Conservation (phyloP, 2,888 invertebrate genomes). For the Xanthia icteritia region DNA sequence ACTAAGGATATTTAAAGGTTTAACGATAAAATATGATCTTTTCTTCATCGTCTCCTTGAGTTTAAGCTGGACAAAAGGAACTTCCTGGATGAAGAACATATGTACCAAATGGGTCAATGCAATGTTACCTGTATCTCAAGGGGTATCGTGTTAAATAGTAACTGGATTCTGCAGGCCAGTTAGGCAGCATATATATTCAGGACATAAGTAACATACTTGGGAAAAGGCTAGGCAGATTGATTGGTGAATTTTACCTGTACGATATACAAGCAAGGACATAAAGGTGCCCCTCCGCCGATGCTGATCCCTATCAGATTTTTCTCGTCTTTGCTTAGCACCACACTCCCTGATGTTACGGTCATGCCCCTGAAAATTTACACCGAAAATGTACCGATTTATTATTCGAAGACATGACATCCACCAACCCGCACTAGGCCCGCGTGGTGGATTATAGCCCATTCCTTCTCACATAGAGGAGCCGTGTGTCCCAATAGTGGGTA, state of each 20-base stretch:
- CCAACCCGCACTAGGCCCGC: too few relatives aligned
- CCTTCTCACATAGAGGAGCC: not conserved
- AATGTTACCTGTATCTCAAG: too few relatives aligned
- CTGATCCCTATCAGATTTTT: conserved; percentile 99
- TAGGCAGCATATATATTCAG: too few relatives aligned
- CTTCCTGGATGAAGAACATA: not conserved
- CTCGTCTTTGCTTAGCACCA: conserved; percentile 97
- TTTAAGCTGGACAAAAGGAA: not conserved
- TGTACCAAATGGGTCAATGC: too few relatives aligned
- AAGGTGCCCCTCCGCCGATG: conserved; percentile 98
- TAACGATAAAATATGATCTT: too few relatives aligned
- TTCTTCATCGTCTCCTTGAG: not conserved
- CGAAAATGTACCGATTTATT: not conserved
- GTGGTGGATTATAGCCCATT: not conserved
- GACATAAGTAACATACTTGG: too few relatives aligned
- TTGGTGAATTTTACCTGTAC: conserved; percentile 94
- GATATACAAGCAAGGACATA: conserved; percentile 99
- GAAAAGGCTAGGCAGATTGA: too few relatives aligned
- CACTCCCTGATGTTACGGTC: conserved; percentile 98
- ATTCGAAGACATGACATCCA: not conserved
- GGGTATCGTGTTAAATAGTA: not conserved
- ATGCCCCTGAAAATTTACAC: conserved; percentile 94
- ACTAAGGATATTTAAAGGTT: too few relatives aligned
- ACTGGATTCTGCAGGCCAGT: not conserved
- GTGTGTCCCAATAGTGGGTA: not conserved